A percentile compares a stretch with the other conserved stretches of the same genome.
These are phyloP conservation scores for Tethya wilhelma DNA, from an alignment of 37 sponge, comb jelly and placozoan species.

Conservation along the genomic window DNA sequence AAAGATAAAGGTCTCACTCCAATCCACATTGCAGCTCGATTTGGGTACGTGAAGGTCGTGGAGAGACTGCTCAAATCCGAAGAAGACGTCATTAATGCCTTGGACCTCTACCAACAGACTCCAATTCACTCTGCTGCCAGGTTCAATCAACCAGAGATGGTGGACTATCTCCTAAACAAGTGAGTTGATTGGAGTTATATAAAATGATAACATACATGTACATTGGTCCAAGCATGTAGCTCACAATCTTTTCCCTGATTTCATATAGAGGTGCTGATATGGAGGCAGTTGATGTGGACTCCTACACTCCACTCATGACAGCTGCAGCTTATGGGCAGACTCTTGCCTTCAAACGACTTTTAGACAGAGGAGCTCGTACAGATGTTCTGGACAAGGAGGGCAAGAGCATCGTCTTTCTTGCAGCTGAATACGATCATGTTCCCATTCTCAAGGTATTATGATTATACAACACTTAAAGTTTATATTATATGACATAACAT, in stretches of 20 bases:
- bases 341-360: conserved; percentile 44
- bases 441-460: conserved; percentile 38
- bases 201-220: no score
- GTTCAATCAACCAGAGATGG: conserved; percentile 66
- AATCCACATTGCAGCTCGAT: conserved; percentile 84
- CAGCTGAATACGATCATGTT: background rate
- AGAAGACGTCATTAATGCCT: conserved; percentile 21
- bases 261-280: conserved; percentile 41
- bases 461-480: background rate
- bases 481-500: background rate
- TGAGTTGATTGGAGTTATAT: conserved; percentile 37
- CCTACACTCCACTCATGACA: conserved; percentile 70
- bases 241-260: background rate
- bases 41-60: conserved; percentile 67
- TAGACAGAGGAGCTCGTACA: conserved; percentile 20
- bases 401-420: background rate
- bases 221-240: no score
- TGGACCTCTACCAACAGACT: conserved; percentile 55
- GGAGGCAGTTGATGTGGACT: conserved; percentile 42
- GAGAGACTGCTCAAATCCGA: conserved; percentile 44
- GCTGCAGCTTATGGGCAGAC: conserved; percentile 52
- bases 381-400: conserved; percentile 71
- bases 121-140: conserved; percentile 86
- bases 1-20: conserved; percentile 57
- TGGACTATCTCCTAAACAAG: conserved; percentile 71